Evolutionary conservation across 2,888 invertebrate species (phyloP), one percentile per base, ranked within the genome.

Genomic region (Sarcophaga carnaria): DNA sequence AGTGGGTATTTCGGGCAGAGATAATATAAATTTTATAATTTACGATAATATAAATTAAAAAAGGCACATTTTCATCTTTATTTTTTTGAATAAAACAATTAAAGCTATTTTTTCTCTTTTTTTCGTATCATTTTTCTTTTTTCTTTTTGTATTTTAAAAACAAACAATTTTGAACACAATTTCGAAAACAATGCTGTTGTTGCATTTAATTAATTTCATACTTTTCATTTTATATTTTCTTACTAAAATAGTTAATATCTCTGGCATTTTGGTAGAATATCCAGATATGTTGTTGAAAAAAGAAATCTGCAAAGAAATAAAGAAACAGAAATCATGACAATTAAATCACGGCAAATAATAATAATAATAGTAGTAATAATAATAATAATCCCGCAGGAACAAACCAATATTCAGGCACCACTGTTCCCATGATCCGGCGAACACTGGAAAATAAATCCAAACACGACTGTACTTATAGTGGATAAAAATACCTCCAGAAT

Each of bases 301-400:
- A 82, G 69, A 86, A 75, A 81, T 83, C 88, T 88, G 88, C 22
- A 88, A 88, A 62, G 72, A 88, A 22, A 86, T 17, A 12, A 75
- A 83, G 14, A 37, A 71, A 60, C 25, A 22, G 22, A 70, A 37
- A 70, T 12, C 2, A 45, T 62, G 22, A 64, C 22, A 49, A 81
- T 67, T 69, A 69, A 37, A 66, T n/a, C 62, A 54, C 14, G 12
- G 4, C 54, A 14, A 54, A 4, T 54, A 54, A 17, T 0, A 54
- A 17, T 54, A 54, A 12, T 54, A 37, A 0, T 0, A 37, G 10
- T 37, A 10, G 2, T 10, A 37, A 37, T 10, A 37, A 37, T 37
- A 37, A 37, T 37, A 37, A 8, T 37, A 37, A 37, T 10, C 8
- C 10, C 8, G 8, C 37, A 37, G 37, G 37, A 37, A 37, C 27